Base-by-base conservation (phyloP, 2,797 vertebrate genomes). In the Pogonophryne albipinna region DNA sequence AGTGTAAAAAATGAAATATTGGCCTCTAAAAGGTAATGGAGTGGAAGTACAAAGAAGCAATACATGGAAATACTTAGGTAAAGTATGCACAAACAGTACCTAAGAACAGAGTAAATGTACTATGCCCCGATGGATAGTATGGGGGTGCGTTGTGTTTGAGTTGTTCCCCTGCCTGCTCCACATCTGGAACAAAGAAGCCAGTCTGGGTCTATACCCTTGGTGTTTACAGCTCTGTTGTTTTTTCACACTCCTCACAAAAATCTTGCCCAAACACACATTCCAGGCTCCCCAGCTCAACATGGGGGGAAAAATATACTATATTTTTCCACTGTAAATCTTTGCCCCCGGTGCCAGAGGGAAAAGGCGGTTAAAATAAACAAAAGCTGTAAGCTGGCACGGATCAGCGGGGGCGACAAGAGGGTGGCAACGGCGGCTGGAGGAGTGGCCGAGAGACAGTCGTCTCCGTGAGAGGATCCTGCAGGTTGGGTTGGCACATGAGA, bases 241-340 rank as follows among this genome's bases (percentile, higher is more conserved):
- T 94, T 92, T 94, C 92, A 93, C 92, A 93, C 92, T 91, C 83
- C 91, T 91, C 65, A 23, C 93, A 93, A 90, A 67, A 89, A 92
- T 83, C 83, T 80, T 85, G 89, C 87, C 88, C 84, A 87, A 92
- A 93, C 88, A 92, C 91, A 93, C 93, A 94, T 93, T 94, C 93
- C 93, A 93, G 86, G 82, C 91, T 82, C 89, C 77, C 83, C 90
- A 91, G 87, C 92, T 91, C 92, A 90, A 93, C 91, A 92, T 83
- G 87, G 86, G 85, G 91, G 81, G 38, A 52, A 83, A 83, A 71
- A 86, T 84, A 80, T 72, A 77, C 65, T 73, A 89, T 88, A 90
- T 91, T 94, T 95, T 95, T 95, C 95, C 94, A 92, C 93, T 89
- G 90, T 94, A 94, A 94, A 94, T 93, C 86, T 86, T 38, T 84